A percentile compares a stretch with the other conserved stretches of the same genome.
Evolutionary conservation across 2,888 invertebrate species (phyloP).

Genomic region (Acholoe squamosa): DNA sequence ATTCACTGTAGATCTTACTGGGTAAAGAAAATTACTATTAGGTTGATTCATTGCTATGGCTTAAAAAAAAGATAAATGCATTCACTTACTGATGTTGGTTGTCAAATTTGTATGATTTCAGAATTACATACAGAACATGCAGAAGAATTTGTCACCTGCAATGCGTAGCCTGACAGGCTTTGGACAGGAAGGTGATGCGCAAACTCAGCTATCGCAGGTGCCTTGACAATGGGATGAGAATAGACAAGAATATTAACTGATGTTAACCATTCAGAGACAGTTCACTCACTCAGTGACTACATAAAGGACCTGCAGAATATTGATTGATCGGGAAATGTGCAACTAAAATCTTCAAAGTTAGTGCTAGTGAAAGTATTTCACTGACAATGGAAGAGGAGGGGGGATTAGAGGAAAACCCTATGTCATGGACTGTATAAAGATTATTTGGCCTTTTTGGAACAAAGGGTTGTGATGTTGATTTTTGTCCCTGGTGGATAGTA

Average conservation of each 20-base stretch:
- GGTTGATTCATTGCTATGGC: no score
- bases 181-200: neutral
- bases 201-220: slow-evolving; percentile 56
- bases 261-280: neutral
- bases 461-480: neutral
- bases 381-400: neutral
- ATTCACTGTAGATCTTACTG: no score
- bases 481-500: neutral
- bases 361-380: neutral
- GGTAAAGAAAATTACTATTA: no score
- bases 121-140: slow-evolving; percentile 79
- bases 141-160: slow-evolving; percentile 78
- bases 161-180: slow-evolving; percentile 68
- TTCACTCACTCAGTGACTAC: slow-evolving; percentile 8
- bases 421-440: neutral
- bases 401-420: neutral
- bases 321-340: slow-evolving; percentile 25
- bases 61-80: no score
- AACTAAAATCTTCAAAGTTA: neutral
- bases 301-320: neutral
- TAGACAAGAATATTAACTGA: neutral
- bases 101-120: slow-evolving; percentile 70
- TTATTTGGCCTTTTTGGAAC: neutral
- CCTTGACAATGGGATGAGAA: slow-evolving; percentile 31
- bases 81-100: no score